Evolutionary conservation across 1,140 invertebrate genomes (phyloP).

Genomic region (Trichonephila inaurata): DNA sequence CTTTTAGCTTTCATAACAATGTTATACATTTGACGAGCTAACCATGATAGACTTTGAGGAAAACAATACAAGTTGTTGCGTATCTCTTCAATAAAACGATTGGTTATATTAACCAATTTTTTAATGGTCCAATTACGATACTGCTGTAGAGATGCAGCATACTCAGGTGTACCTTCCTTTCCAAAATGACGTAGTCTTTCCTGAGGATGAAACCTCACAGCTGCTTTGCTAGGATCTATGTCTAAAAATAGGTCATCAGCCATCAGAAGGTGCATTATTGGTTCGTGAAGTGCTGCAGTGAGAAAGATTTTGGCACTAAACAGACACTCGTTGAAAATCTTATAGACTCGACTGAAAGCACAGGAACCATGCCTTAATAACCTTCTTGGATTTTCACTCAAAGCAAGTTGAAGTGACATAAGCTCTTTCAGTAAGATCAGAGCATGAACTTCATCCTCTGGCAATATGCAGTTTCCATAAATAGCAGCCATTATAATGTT

Average conservation of each 20-base stretch:
- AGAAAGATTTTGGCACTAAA: conserved; percentile 95
- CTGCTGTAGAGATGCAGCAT: conserved; percentile 86
- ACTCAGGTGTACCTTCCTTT: conserved; percentile 86
- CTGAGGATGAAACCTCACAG: conserved; percentile 85
- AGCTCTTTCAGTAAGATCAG: conserved; percentile 89
- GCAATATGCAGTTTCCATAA: conserved; percentile 90
- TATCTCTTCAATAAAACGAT: conserved; percentile 91
- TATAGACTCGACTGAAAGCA: conserved; percentile 94
- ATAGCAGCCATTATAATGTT: conserved; percentile 90
- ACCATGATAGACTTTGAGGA: conserved; percentile 86
- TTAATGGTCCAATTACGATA: conserved; percentile 89
- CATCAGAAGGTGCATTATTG: conserved; percentile 95
- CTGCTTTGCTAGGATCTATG: conserved; percentile 86
- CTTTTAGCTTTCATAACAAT: conserved; percentile 81
- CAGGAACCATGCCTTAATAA: conserved; percentile 91
- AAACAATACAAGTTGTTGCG: conserved; percentile 94
- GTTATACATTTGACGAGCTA: conserved; percentile 84
- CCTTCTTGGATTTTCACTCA: conserved; percentile 90
- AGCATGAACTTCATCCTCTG: conserved; percentile 90
- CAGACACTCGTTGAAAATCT: conserved; percentile 93
- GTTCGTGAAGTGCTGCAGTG: conserved; percentile 93
- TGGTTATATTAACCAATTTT: conserved; percentile 89
- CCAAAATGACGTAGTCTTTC: conserved; percentile 91
- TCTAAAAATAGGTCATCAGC: conserved; percentile 96
- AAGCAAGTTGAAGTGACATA: conserved; percentile 90